Evolutionary conservation across 1,140 invertebrate species (phyloP).

Genomic region (Drosophila pandora): DNA sequence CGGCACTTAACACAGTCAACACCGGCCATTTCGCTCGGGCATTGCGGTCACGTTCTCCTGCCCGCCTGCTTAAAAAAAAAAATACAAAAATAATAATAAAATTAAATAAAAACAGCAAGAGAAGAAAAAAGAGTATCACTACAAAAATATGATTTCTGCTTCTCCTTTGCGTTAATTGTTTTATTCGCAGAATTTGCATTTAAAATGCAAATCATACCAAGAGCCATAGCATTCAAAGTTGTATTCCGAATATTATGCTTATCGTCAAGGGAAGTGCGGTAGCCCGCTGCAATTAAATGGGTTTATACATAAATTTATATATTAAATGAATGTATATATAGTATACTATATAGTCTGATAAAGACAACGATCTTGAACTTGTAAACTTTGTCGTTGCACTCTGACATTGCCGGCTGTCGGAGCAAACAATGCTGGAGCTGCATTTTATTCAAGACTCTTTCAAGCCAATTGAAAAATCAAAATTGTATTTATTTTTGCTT

Average conservation of each 20-base stretch:
- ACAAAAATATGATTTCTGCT: slow-evolving; percentile 52
- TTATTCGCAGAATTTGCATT: slow-evolving; percentile 74
- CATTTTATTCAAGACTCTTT: slow-evolving; percentile 22
- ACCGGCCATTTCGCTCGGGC: slow-evolving; percentile 56
- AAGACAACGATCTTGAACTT: slow-evolving; percentile 69
- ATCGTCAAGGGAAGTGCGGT: slow-evolving; percentile 48
- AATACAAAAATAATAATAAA: slow-evolving; percentile 24
- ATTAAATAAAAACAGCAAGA: slow-evolving; percentile 21
- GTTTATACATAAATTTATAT: neutral
- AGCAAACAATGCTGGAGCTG: slow-evolving; percentile 52
- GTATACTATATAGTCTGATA: neutral
- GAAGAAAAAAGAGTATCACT: slow-evolving; percentile 12
- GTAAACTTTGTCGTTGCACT: slow-evolving; percentile 73
- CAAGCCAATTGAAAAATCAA: slow-evolving; percentile 65
- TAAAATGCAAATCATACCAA: slow-evolving; percentile 26
- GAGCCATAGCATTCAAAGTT: too few relatives aligned
- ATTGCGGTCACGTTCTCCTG: slow-evolving; percentile 77
- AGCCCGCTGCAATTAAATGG: slow-evolving; percentile 11
- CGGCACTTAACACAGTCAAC: slow-evolving; percentile 54
- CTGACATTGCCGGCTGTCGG: slow-evolving; percentile 33
- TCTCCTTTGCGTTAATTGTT: slow-evolving; percentile 73
- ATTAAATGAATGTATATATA: neutral
- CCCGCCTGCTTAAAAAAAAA: slow-evolving; percentile 32
- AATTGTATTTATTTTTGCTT: slow-evolving; percentile 52
- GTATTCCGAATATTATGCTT: slow-evolving; percentile 46